Conservation (phyloP, 2,888 invertebrate genomes). For the Salpingus planirostris region DNA sequence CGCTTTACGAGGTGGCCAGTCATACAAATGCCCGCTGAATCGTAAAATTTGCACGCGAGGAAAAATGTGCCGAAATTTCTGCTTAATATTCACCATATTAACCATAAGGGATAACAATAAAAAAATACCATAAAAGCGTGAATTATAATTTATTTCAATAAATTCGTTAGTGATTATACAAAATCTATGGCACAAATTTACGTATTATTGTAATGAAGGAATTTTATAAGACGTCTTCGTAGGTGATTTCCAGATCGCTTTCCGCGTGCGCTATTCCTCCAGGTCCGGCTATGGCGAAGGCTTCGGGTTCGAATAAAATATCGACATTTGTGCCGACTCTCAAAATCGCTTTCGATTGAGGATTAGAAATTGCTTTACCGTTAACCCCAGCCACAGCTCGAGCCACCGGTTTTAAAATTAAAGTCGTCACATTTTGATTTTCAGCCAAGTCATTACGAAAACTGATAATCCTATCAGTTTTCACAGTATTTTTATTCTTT, state of each 20-base stretch:
- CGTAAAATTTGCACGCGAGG: too few relatives aligned
- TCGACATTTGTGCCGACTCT: conserved; percentile 52
- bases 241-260: conserved; percentile 53
- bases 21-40: too few relatives aligned
- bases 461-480: conserved; percentile 24
- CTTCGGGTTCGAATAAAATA: conserved; percentile 57
- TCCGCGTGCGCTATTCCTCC: conserved; percentile 69
- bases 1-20: too few relatives aligned
- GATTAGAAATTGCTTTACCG: conserved; percentile 62
- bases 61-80: too few relatives aligned
- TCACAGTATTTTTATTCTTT: conserved; percentile 30
- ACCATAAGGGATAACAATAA: too few relatives aligned
- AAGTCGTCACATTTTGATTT: conserved; percentile 31
- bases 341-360: conserved; percentile 57
- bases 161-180: background rate
- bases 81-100: too few relatives aligned
- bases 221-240: conserved; percentile 24
- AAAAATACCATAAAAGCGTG: conserved; percentile 10
- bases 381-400: conserved; percentile 55
- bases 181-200: background rate
- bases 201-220: too few relatives aligned
- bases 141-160: background rate
- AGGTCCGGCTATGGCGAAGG: conserved; percentile 64
- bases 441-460: conserved; percentile 22
- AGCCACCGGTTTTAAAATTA: conserved; percentile 57